Conservation (phyloP, 2,888 invertebrate species). For the Ochlodes sylvanus region DNA sequence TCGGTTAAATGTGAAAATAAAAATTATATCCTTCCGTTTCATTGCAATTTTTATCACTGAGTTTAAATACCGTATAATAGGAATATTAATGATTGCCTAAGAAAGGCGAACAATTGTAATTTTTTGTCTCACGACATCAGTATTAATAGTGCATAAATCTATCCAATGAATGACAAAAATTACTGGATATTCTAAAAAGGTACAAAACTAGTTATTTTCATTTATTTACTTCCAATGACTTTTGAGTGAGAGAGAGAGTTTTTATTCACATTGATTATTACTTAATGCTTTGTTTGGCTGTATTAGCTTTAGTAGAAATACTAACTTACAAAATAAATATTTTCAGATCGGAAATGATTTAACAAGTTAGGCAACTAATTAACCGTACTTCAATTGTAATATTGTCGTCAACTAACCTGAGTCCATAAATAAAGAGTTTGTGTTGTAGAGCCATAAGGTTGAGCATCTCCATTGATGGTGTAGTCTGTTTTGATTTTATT, state of each 20-base stretch:
- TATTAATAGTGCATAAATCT: too few species aligned
- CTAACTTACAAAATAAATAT: too few species aligned
- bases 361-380: too few species aligned
- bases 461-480: slow-evolving; percentile 69
- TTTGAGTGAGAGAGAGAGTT: too few species aligned
- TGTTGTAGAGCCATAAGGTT: slow-evolving; percentile 82
- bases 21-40: not conserved
- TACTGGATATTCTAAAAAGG: not conserved
- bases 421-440: slow-evolving; percentile 79
- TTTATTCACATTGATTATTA: too few species aligned
- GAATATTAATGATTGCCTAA: not conserved
- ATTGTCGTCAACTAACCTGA: slow-evolving; percentile 61
- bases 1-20: not conserved
- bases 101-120: not conserved
- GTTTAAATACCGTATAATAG: not conserved
- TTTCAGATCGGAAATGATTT: too few species aligned
- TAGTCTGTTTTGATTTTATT: slow-evolving; percentile 83
- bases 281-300: too few species aligned
- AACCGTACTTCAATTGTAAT: too few species aligned
- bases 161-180: not conserved
- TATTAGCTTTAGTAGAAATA: too few species aligned
- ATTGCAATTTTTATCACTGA: not conserved
- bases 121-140: too few species aligned
- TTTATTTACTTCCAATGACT: not conserved
- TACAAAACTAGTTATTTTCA: not conserved